A percentile compares a stretch with the other conserved stretches of the same genome.
Conservation (phyloP, 37 sponge, comb jelly and placozoan genomes). For the Amphimedon queenslandica region DNA sequence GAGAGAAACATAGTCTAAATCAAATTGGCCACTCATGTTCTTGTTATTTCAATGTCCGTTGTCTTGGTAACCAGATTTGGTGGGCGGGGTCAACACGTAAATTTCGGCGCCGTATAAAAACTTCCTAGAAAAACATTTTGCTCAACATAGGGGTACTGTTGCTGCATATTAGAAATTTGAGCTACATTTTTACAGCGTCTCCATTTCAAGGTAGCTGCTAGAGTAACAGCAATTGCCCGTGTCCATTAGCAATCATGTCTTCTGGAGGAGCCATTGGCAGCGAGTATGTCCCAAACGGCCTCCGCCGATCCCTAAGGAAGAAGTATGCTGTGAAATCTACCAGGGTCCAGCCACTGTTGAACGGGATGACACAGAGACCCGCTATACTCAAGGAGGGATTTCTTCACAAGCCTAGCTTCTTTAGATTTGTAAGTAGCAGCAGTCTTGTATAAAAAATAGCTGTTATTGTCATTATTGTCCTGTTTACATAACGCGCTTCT, state of each 20-base stretch:
- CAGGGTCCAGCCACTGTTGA: slow-evolving; percentile 31
- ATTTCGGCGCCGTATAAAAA: not conserved
- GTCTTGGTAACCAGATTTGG: not conserved
- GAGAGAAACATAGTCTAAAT: slow-evolving; percentile 35
- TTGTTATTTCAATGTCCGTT: no score
- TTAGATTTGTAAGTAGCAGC: slow-evolving; percentile 44
- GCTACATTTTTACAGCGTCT: no score
- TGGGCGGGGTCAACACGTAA: not conserved
- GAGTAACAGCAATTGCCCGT: not conserved
- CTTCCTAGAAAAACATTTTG: not conserved
- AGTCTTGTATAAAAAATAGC: not conserved
- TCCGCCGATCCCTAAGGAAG: not conserved
- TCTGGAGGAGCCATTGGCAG: not conserved
- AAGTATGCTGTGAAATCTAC: slow-evolving; percentile 10
- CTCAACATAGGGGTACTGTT: no score
- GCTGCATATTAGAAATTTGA: no score
- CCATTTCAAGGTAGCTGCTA: no score
- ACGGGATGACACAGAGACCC: slow-evolving; percentile 30
- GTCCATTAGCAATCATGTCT: not conserved
- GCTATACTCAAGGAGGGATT: slow-evolving; percentile 59
- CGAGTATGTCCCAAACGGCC: slow-evolving; percentile 24
- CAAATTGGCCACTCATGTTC: slow-evolving; percentile 17
- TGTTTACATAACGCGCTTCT: not conserved
- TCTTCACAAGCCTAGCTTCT: slow-evolving; percentile 52
- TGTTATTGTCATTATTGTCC: not conserved